A percentile compares a stretch with the other conserved stretches of the same genome.
phyloP scores from a whole-genome alignment of 2,113 vertebrate species.

The Aphelocoma coerulescens region DNA sequence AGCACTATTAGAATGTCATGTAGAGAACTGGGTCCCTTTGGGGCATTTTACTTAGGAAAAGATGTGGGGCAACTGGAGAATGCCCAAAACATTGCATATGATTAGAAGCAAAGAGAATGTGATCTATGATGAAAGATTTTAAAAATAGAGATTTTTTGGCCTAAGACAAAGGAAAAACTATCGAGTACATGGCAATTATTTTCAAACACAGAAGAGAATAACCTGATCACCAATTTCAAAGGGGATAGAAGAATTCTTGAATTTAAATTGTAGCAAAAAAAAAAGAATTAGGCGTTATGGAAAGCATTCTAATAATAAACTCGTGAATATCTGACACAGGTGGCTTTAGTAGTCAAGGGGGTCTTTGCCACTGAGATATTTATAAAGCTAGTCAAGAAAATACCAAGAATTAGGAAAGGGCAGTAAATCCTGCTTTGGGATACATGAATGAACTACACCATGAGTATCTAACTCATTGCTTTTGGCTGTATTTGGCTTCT shows the following conservation, averaged over 20 bases:
- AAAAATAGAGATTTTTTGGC: neutral
- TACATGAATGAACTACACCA: neutral
- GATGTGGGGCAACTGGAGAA: neutral
- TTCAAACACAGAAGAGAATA: neutral
- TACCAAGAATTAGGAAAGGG: neutral
- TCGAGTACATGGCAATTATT: neutral
- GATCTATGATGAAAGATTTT: neutral
- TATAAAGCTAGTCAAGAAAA: neutral
- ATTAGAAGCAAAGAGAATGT: neutral
- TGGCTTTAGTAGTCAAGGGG: neutral
- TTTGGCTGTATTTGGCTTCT: neutral
- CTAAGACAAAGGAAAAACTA: neutral
- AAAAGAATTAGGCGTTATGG: neutral
- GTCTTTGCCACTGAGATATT: neutral
- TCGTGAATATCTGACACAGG: neutral
- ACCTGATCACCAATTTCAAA: neutral
- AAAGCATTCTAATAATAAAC: neutral
- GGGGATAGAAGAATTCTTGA: neutral
- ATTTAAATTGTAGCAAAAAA: neutral
- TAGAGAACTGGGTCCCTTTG: neutral
- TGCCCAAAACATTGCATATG: neutral
- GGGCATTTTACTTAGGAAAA: neutral
- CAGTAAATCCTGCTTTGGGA: neutral
- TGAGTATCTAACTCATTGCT: neutral
- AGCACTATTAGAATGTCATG: rapidly evolving